Evolutionary conservation across 2,113 vertebrate genomes (phyloP).

Genomic region (Asarcornis scutulata): DNA sequence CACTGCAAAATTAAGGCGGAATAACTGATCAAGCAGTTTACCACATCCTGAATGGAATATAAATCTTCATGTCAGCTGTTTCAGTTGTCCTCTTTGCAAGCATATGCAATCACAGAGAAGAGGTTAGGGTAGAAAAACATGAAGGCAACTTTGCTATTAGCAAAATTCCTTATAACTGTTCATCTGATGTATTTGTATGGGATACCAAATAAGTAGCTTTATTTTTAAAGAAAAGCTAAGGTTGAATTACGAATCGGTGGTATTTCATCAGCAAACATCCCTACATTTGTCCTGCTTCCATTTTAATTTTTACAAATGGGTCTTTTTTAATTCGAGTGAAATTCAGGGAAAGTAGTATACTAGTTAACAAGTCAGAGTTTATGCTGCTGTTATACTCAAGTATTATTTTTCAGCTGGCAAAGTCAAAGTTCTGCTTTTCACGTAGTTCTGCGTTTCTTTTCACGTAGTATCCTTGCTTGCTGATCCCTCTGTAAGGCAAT

Average conservation of each 20-base stretch:
- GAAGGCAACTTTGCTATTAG: neutral
- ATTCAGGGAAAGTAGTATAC: rapidly evolving
- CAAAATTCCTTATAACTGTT: neutral
- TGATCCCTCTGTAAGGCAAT: rapidly evolving
- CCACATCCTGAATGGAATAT: neutral
- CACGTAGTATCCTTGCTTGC: neutral
- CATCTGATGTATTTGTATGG: neutral
- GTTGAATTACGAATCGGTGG: neutral
- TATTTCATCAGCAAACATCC: neutral
- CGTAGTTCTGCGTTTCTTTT: neutral
- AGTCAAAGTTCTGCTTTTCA: neutral
- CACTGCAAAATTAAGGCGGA: neutral
- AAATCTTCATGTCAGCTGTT: neutral
- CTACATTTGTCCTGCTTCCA: rapidly evolving
- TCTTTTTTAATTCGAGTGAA: neutral
- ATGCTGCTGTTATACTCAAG: neutral
- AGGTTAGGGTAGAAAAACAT: neutral
- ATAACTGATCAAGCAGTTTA: neutral
- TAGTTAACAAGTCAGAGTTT: neutral
- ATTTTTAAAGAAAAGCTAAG: neutral
- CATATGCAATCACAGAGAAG: neutral
- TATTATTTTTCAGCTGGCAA: neutral
- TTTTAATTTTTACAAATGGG: neutral
- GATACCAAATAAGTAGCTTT: neutral
- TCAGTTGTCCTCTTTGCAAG: neutral